These are phyloP conservation scores for Elysia crispata DNA, from an alignment of 2,888 invertebrate species.

Conservation along the genomic window DNA sequence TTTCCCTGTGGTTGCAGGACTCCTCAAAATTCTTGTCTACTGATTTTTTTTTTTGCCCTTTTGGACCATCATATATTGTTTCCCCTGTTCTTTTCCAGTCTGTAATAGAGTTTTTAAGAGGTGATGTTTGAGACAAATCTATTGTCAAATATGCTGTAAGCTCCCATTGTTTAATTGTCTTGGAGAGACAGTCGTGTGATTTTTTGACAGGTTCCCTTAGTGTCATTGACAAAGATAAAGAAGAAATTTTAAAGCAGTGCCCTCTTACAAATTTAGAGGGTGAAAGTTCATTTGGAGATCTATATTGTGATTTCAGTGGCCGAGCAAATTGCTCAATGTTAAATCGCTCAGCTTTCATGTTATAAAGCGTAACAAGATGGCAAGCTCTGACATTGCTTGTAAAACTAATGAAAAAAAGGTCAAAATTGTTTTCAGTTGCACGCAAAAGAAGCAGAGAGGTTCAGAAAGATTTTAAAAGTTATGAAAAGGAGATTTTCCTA, in stretches of 20 bases:
- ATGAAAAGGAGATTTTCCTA: no score
- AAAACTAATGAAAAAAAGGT: no score
- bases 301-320: no score
- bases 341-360: no score
- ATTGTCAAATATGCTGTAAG: not conserved
- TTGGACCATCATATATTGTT: conserved; percentile 2
- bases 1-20: not conserved
- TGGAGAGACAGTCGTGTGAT: not conserved
- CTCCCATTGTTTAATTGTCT: not conserved
- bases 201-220: not conserved
- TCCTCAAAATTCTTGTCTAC: not conserved
- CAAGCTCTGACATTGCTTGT: no score
- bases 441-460: no score
- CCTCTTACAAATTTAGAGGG: conserved; percentile 1
- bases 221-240: not conserved
- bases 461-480: no score
- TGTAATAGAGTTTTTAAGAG: not conserved
- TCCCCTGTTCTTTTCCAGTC: not conserved
- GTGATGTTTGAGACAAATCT: not conserved
- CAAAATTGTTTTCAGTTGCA: no score
- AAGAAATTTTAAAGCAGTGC: not conserved
- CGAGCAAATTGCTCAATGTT: no score
- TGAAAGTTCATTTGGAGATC: conserved; percentile 22
- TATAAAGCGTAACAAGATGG: no score
- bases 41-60: not conserved